These are phyloP conservation scores for Rhinatrema bivittatum DNA, from an alignment of 2,797 vertebrate genomes.

Conservation along the genomic window DNA sequence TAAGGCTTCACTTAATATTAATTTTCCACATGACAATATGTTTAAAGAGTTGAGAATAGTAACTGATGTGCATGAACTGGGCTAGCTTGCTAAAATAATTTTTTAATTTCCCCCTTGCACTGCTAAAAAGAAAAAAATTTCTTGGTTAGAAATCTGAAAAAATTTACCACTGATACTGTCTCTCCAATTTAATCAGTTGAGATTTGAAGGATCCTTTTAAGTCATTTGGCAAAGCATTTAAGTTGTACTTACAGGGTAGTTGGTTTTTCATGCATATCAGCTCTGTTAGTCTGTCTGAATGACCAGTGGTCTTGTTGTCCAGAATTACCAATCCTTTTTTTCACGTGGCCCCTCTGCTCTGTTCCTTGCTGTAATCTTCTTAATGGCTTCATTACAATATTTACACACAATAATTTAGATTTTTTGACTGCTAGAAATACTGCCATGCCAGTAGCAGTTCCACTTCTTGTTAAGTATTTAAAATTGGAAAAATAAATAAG, in stretches of 20 bases:
- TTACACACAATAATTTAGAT: conserved; percentile 99
- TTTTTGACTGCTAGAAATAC: conserved; percentile 97
- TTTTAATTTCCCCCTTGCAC: too few relatives aligned
- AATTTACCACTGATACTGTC: conserved; percentile 15
- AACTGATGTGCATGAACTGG: background rate
- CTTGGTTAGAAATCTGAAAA: conserved; percentile 32
- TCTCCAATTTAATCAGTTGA: conserved; percentile 45
- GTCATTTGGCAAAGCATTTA: conserved; percentile 34
- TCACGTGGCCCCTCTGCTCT: conserved; percentile 77
- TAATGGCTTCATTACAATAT: conserved; percentile 90
- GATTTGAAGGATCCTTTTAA: conserved; percentile 39
- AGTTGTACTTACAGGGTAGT: conserved; percentile 60
- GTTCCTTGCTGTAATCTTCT: conserved; percentile 78
- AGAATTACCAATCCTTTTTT: conserved; percentile 80
- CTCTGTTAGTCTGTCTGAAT: conserved; percentile 59
- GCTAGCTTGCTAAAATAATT: conserved; percentile 3
- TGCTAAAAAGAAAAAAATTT: too few relatives aligned
- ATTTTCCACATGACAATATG: background rate
- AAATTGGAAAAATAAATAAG: conserved; percentile 82
- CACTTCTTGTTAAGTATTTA: conserved; percentile 74
- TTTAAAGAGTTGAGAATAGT: conserved; percentile 1
- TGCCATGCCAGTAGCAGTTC: conserved; percentile 87
- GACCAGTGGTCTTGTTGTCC: conserved; percentile 88
- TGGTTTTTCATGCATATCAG: conserved; percentile 73
- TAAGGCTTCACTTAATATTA: conserved; percentile 2